Percentiles rank a stretch among this genome's conserved stretches.
Conservation (phyloP, 2,797 vertebrate genomes). For the Lateolabrax maculatus region DNA sequence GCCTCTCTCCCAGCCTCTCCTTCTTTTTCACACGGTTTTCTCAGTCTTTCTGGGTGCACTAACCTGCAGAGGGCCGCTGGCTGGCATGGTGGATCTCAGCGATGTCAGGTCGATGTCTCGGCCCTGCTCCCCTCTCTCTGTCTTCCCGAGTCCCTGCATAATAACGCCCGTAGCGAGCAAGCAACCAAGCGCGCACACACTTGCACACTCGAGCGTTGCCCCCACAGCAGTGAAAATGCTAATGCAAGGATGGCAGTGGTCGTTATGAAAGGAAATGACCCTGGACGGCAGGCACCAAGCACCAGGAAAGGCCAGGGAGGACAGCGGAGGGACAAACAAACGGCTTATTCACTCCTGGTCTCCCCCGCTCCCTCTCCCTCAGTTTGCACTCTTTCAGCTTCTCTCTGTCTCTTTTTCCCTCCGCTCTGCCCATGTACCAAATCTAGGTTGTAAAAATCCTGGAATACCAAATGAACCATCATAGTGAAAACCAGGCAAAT, state of each 20-base stretch:
- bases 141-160: conserved; percentile 81
- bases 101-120: conserved; percentile 83
- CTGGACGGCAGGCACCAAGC: conserved; percentile 73
- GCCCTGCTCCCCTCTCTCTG: conserved; percentile 78
- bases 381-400: conserved; percentile 37
- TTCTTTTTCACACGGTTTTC: neutral
- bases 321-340: conserved; percentile 80
- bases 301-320: conserved; percentile 63
- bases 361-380: conserved; percentile 39
- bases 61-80: conserved; percentile 82
- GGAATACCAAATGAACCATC: conserved; percentile 12
- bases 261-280: conserved; percentile 72
- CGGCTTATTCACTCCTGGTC: conserved; percentile 75
- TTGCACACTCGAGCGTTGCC: conserved; percentile 30
- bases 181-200: conserved; percentile 36
- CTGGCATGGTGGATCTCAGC: conserved; percentile 84
- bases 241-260: conserved; percentile 71
- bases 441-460: neutral
- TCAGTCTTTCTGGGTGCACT: conserved; percentile 48
- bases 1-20: neutral
- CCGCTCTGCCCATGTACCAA: conserved; percentile 18
- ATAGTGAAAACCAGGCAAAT: conserved; percentile 45
- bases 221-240: conserved; percentile 58
- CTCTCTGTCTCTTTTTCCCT: conserved; percentile 23
- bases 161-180: conserved; percentile 37